phyloP scores from a whole-genome alignment of 1,140 invertebrate genomes.

The Magallana ariakensis region DNA sequence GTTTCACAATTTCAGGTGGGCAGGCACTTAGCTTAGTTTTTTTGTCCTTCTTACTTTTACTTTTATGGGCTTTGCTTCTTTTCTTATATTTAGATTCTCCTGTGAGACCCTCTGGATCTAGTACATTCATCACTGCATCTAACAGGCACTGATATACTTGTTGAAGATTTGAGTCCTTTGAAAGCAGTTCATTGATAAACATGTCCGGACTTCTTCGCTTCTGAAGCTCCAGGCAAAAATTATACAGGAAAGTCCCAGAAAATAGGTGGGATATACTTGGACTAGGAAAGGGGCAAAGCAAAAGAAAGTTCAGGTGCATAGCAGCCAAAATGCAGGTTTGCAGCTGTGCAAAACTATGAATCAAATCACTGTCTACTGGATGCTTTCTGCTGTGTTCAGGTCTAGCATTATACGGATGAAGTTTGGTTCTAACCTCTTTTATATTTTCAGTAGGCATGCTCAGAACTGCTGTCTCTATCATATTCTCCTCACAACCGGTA shows the following conservation, averaged over 20 bases:
- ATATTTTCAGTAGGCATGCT: conserved; percentile 1
- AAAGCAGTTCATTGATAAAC: conserved; percentile 31
- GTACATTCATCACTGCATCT: background rate
- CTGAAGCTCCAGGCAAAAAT: conserved; percentile 66
- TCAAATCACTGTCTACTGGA: conserved; percentile 60
- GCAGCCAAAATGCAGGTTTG: conserved; percentile 68
- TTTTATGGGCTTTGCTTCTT: conserved; percentile 4
- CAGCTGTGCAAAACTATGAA: conserved; percentile 75
- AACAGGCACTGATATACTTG: background rate
- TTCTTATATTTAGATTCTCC: conserved; percentile 9
- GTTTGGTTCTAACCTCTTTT: background rate
- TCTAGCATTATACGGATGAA: conserved; percentile 35
- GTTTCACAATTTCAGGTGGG: background rate
- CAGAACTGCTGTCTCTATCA: conserved; percentile 9
- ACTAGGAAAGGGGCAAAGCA: conserved; percentile 64
- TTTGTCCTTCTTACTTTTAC: background rate
- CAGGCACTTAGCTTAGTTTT: background rate
- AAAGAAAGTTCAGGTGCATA: conserved; percentile 70
- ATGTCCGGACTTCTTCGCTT: conserved; percentile 61
- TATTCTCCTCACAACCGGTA: background rate
- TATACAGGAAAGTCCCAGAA: conserved; percentile 74
- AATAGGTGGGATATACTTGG: conserved; percentile 63
- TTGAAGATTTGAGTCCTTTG: conserved; percentile 1
- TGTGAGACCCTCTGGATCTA: background rate
- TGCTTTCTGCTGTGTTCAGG: conserved; percentile 63